These are phyloP conservation scores for Chamaea fasciata DNA, from an alignment of 2,113 vertebrate species.

Conservation along the genomic window DNA sequence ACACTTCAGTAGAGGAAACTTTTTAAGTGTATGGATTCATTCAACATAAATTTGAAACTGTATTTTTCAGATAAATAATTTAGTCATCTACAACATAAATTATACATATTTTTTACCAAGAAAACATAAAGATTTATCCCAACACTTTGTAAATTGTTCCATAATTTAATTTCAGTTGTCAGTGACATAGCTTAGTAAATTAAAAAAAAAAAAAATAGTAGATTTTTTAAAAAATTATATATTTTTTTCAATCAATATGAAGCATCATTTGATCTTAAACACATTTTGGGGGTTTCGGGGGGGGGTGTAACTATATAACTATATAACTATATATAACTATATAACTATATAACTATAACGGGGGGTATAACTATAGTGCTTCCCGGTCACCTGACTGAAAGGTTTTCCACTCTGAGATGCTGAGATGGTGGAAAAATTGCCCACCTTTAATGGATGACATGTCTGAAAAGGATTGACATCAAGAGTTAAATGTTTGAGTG, in stretches of 20 bases:
- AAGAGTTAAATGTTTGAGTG: background rate
- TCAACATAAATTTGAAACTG: background rate
- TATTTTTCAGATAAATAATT: background rate
- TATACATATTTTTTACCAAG: background rate
- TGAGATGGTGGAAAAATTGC: background rate
- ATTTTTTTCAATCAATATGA: background rate
- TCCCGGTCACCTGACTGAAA: background rate
- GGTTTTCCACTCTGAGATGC: background rate
- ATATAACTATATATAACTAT: no score
- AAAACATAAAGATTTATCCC: background rate
- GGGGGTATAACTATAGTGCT: background rate
- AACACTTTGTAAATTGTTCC: background rate
- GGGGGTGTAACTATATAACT: background rate
- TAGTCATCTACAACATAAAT: background rate
- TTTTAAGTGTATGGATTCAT: background rate
- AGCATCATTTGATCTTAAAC: background rate
- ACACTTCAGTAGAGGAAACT: background rate
- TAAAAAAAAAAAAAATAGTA: background rate
- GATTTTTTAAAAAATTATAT: background rate
- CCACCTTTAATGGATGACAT: background rate
- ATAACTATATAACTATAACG: no score
- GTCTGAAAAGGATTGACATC: background rate
- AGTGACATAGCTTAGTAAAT: background rate
- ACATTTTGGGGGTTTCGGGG: background rate
- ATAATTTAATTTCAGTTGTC: background rate